Percentiles rank a stretch among this genome's conserved stretches.
Evolutionary conservation across 2,113 vertebrate species (phyloP).

Genomic region (Prietella phreatophila): DNA sequence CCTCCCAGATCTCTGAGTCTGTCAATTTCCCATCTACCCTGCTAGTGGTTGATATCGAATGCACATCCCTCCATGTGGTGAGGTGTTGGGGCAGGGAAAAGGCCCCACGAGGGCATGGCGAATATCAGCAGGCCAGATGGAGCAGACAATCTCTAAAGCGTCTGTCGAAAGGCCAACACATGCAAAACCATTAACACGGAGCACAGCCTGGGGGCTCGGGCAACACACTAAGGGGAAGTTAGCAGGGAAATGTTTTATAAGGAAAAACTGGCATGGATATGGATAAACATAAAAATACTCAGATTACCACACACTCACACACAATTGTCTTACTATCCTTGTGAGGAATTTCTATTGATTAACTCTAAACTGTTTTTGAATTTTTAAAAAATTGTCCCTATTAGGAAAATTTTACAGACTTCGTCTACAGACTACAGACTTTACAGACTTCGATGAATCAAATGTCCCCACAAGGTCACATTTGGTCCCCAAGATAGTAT

Average conservation of each 20-base stretch:
- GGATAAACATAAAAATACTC: not conserved
- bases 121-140: conserved; percentile 71
- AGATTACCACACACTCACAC: not conserved
- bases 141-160: conserved; percentile 61
- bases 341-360: not conserved
- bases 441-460: not conserved
- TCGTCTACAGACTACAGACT: too few species aligned
- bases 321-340: not conserved
- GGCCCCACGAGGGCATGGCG: conserved; percentile 62
- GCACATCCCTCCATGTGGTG: conserved; percentile 25
- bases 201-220: conserved; percentile 68
- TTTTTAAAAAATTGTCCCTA: too few species aligned
- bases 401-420: not conserved
- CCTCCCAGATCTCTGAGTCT: conserved; percentile 40
- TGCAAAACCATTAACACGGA: conserved; percentile 69
- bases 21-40: conserved; percentile 57
- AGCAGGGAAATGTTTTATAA: conserved; percentile 52
- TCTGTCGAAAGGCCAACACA: conserved; percentile 60
- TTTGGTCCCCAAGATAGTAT: not conserved
- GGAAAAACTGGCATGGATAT: not conserved
- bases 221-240: conserved; percentile 59
- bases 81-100: conserved; percentile 65
- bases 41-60: conserved; percentile 49
- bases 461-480: not conserved
- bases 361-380: not conserved